Conservation (phyloP, 2,113 vertebrate species). For the Phyllostomus hastatus region DNA sequence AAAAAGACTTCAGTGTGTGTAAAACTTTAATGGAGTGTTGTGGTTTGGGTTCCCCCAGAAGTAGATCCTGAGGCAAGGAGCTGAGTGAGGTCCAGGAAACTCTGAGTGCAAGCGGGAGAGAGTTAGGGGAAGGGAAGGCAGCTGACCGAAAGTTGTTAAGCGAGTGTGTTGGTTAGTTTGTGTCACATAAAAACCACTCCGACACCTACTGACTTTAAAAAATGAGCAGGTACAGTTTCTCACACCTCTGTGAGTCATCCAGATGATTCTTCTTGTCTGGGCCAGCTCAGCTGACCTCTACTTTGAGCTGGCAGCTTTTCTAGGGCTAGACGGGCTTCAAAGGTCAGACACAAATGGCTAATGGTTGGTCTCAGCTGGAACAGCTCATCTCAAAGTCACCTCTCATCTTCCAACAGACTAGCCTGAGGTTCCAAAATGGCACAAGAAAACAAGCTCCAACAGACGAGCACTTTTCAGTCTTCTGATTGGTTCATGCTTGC, state of each 20-base stretch:
- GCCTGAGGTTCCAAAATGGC: background rate
- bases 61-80: background rate
- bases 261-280: background rate
- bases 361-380: background rate
- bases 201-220: background rate
- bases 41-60: background rate
- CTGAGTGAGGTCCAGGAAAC: constrained; percentile 11
- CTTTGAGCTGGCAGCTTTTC: background rate
- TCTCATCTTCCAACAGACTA: background rate
- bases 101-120: background rate
- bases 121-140: background rate
- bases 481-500: background rate
- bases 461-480: background rate
- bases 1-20: background rate
- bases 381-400: background rate
- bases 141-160: background rate
- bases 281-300: background rate
- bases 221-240: background rate
- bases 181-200: background rate
- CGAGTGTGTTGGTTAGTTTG: background rate
- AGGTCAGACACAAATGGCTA: background rate
- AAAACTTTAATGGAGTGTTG: background rate
- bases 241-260: background rate
- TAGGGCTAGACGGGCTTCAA: background rate
- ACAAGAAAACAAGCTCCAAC: background rate